These are phyloP conservation scores for Psilopsiagon aymara DNA, from an alignment of 2,113 vertebrate genomes.

Conservation along the genomic window DNA sequence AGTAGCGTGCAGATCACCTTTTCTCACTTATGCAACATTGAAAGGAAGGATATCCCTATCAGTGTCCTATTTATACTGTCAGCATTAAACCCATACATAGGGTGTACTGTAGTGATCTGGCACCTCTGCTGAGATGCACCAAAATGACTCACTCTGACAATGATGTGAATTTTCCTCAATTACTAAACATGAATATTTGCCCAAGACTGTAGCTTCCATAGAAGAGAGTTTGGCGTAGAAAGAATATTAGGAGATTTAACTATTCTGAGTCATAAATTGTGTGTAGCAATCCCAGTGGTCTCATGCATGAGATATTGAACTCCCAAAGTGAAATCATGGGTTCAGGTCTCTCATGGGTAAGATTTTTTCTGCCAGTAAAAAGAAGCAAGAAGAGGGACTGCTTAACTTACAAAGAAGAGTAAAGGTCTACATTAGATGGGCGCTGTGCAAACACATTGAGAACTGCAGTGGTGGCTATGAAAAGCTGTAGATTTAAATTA, in stretches of 20 bases:
- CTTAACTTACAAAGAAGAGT: not conserved
- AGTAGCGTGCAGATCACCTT: not conserved
- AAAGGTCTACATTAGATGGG: not conserved
- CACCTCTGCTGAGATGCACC: not conserved
- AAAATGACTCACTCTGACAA: not conserved
- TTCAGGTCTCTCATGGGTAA: not conserved
- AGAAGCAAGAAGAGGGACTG: not conserved
- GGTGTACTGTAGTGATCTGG: not conserved
- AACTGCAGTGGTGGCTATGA: not conserved
- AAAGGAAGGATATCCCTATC: not conserved
- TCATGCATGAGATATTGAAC: not conserved
- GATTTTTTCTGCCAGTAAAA: not conserved
- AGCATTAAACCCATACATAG: not conserved
- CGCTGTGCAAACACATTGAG: not conserved
- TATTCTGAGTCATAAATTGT: not conserved
- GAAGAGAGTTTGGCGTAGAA: not conserved
- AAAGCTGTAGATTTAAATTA: not conserved
- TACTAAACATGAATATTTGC: not conserved
- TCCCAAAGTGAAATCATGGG: accelerated
- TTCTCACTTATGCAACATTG: not conserved
- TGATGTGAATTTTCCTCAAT: not conserved
- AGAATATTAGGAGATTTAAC: not conserved
- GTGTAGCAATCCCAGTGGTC: not conserved
- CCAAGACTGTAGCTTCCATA: not conserved
- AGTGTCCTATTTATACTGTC: not conserved